phyloP scores from a whole-genome alignment of 2,888 invertebrate genomes.

The Mythimna impura region DNA sequence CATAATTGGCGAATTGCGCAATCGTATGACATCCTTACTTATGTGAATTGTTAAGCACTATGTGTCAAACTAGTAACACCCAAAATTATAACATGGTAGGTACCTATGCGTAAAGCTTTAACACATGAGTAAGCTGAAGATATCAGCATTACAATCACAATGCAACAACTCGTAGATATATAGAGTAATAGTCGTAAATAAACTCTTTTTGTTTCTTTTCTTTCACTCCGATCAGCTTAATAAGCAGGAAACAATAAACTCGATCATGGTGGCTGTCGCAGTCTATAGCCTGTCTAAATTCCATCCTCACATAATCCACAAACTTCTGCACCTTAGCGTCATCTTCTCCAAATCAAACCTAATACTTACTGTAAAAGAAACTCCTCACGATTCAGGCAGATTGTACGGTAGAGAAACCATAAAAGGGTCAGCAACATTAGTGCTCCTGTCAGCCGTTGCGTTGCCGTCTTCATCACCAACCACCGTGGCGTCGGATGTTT shows the following conservation, averaged over 20 bases:
- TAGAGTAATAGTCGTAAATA: too few species aligned
- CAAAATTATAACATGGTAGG: not conserved
- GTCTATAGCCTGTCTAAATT: not conserved
- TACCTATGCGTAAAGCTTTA: not conserved
- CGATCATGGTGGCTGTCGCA: not conserved
- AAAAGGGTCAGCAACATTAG: slow-evolving; percentile 83
- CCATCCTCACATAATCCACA: not conserved
- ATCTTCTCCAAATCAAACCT: not conserved
- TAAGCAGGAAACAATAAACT: not conserved
- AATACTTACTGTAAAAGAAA: not conserved
- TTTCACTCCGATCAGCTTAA: not conserved
- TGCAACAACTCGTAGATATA: not conserved
- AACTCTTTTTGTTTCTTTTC: too few species aligned
- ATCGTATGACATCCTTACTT: not conserved
- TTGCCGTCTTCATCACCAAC: slow-evolving; percentile 64
- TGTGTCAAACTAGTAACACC: not conserved
- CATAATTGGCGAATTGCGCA: not conserved
- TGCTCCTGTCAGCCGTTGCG: slow-evolving; percentile 71
- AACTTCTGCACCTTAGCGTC: not conserved
- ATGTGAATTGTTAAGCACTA: not conserved
- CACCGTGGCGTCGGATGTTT: slow-evolving; percentile 69
- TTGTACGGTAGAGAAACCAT: slow-evolving; percentile 78
- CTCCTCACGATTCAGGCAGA: slow-evolving; percentile 71
- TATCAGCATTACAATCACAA: not conserved
- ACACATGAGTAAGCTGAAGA: not conserved